Conservation (phyloP, 1,140 invertebrate species). For the Drosophila parvula region DNA sequence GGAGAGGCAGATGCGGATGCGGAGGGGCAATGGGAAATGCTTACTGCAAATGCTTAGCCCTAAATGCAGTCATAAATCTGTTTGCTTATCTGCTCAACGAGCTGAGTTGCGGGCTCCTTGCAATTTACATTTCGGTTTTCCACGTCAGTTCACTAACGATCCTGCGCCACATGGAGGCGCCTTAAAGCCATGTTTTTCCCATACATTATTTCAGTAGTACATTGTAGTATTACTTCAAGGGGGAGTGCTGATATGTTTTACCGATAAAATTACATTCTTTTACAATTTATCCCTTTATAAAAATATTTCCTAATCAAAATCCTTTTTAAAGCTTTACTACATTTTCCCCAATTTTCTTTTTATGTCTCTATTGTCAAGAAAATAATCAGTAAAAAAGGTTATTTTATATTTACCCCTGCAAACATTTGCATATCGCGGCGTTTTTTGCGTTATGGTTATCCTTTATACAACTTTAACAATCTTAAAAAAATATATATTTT, state of each 20-base stretch:
- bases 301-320: background rate
- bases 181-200: background rate
- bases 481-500: conserved; percentile 36
- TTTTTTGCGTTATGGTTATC: background rate
- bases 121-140: conserved; percentile 61
- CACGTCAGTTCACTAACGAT: conserved; percentile 72
- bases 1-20: background rate
- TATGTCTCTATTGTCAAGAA: conserved; percentile 3
- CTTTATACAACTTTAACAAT: conserved; percentile 20
- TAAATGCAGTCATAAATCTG: conserved; percentile 65
- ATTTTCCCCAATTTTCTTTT: background rate
- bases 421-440: background rate
- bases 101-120: conserved; percentile 41
- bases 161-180: background rate
- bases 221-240: background rate
- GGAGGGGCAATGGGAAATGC: background rate
- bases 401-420: background rate
- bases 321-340: background rate
- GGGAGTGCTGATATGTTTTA: background rate
- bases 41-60: conserved; percentile 30
- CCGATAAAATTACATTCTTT: no score
- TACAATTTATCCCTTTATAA: background rate
- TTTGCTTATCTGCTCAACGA: conserved; percentile 65
- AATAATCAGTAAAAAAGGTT: background rate
- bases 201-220: background rate